These are phyloP conservation scores for Pollenia angustigena DNA, from an alignment of 2,888 invertebrate species.

Conservation along the genomic window DNA sequence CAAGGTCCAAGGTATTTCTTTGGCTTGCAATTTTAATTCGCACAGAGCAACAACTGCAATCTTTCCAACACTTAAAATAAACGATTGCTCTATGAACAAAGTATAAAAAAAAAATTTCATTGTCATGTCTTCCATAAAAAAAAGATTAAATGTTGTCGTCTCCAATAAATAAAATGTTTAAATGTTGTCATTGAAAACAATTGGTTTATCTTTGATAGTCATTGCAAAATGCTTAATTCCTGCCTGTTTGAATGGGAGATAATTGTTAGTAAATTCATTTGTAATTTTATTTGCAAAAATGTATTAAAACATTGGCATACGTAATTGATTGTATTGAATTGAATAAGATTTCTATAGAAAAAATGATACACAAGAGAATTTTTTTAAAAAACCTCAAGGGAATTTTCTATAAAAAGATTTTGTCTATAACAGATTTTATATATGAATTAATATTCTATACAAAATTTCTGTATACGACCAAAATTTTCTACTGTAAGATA, in stretches of 20 bases:
- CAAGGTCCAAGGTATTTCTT: constrained; percentile 41
- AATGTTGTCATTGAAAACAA: constrained; percentile 53
- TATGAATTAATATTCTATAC: no score
- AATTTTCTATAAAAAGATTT: no score
- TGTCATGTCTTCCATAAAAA: constrained; percentile 6
- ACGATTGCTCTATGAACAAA: constrained; percentile 43
- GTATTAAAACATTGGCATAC: not conserved
- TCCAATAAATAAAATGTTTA: no score
- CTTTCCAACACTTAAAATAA: constrained; percentile 41
- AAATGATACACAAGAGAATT: no score
- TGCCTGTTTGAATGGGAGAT: not conserved
- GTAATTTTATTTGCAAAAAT: constrained; percentile 9
- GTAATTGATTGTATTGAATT: not conserved
- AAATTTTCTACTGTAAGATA: no score
- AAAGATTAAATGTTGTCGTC: no score
- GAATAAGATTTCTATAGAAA: not conserved
- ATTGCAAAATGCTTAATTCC: not conserved
- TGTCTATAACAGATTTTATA: no score
- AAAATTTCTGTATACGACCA: no score
- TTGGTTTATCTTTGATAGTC: constrained; percentile 16
- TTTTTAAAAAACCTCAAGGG: no score
- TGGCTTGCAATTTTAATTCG: constrained; percentile 30
- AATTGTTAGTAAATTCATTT: not conserved
- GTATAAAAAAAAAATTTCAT: not conserved
- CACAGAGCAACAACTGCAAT: constrained; percentile 31